phyloP scores from a whole-genome alignment of 2,113 vertebrate genomes.

The Eolophus roseicapilla region DNA sequence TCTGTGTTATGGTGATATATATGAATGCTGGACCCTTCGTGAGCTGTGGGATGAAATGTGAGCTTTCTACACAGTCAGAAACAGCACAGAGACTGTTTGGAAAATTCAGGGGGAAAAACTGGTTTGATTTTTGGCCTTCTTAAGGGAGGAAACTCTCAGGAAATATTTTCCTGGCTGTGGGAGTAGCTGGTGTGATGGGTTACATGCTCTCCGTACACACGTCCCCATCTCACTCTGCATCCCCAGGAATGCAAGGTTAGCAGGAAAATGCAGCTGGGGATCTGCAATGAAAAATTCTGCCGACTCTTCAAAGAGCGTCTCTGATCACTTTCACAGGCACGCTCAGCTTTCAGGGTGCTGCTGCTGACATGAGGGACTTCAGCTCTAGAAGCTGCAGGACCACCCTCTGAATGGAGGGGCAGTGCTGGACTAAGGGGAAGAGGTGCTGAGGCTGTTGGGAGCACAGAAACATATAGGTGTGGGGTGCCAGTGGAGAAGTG shows the following conservation, averaged over 20 bases:
- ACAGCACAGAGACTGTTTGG: not conserved
- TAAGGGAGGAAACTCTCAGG: conserved; percentile 34
- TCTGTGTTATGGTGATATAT: not conserved
- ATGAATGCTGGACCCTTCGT: not conserved
- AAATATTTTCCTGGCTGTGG: conserved; percentile 64
- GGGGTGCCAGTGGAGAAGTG: not conserved
- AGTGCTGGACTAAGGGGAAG: not conserved
- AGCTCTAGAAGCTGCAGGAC: not conserved
- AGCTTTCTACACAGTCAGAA: not conserved
- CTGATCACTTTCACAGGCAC: conserved; percentile 28
- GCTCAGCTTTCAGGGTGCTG: not conserved
- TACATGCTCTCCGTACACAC: not conserved
- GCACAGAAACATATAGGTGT: not conserved
- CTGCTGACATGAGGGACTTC: not conserved
- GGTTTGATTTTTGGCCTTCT: conserved; percentile 25
- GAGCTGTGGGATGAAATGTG: not conserved
- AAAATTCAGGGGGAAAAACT: conserved; percentile 42
- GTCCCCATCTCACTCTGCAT: conserved; percentile 20
- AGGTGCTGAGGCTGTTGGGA: not conserved
- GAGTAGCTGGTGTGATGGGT: conserved; percentile 1
- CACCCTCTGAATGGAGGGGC: not conserved
- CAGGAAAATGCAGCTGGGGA: conserved; percentile 62
- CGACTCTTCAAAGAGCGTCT: conserved; percentile 54
- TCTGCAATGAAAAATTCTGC: conserved; percentile 36
- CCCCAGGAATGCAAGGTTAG: conserved; percentile 58